Evolutionary conservation across 2,113 vertebrate species (phyloP).

Genomic region (Melozone crissalis): DNA sequence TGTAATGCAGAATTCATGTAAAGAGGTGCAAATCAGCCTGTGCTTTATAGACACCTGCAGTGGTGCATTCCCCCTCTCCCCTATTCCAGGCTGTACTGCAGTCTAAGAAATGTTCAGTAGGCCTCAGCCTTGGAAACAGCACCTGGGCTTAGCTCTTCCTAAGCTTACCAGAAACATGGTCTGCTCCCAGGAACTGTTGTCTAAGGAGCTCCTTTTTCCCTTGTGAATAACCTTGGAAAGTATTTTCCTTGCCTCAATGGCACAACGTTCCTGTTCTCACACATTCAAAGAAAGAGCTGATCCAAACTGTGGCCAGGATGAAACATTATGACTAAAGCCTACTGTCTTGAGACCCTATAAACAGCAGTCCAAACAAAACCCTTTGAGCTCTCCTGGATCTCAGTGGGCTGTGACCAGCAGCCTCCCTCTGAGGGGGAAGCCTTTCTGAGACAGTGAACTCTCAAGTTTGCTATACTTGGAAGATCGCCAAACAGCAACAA

Average conservation of each 20-base stretch:
- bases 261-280: neutral
- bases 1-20: neutral
- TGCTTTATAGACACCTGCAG: neutral
- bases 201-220: neutral
- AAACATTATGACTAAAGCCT: neutral
- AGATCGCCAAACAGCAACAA: rapidly evolving
- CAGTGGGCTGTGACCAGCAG: neutral
- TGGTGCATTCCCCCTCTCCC: neutral
- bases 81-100: neutral
- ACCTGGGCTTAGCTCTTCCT: neutral
- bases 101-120: neutral
- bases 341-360: neutral
- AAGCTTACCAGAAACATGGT: neutral
- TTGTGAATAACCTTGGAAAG: neutral
- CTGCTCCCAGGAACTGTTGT: neutral
- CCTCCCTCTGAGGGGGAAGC: too few relatives aligned
- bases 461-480: neutral
- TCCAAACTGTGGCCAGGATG: neutral
- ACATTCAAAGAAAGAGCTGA: neutral
- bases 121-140: neutral
- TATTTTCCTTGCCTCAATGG: neutral
- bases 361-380: too few relatives aligned
- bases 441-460: neutral
- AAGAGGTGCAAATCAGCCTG: neutral
- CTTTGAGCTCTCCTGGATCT: neutral